Base-by-base conservation (phyloP, 2,797 vertebrate species). In the Ctenopoma multispine region DNA sequence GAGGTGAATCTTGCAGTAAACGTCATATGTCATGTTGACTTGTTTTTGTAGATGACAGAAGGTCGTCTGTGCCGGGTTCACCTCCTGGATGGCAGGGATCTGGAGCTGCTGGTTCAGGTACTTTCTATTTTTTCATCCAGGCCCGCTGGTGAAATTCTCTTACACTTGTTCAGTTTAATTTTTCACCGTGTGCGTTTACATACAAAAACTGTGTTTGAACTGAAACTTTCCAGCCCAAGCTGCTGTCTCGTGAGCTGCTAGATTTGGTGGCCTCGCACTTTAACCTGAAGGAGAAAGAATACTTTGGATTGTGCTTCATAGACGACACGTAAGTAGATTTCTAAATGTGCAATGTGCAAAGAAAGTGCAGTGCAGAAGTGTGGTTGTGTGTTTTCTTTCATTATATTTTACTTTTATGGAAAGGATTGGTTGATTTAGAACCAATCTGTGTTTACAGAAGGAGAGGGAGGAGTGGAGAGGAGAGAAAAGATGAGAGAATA, bases 41-140 rank as follows among this genome's bases (percentile, higher is more conserved):
- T 34, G 34, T 64, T 71, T 49, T 59, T 82, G 27, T 81, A 99
- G 98, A 99, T 99, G 98, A 96, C 96, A 29, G 98, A 99, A 89
- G 98, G 98, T 72, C 94, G 97, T 67, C 95, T 95, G 84, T 98
- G 96, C 89, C 97, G 96, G 92, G 94, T 99, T 72, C 96, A 95
- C 80, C 96, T 99, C 84, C 95, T 99, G 34, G 97, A 99, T 85
- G 96, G 95, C 85, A 95, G 97, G 83, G 96, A 96, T 80, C 92
- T 99, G 92, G 97, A 99, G 90, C 95, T 99, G 86, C 93, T 99
- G 91, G 98, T 99, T 85, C 98, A 99, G 97, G 98, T 99, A 93
- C 3, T 75, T 48, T 24, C 0, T 55, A 27, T 6, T 29, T 61
- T 78, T 7, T 2, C n/a, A 5, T 21, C 43, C 13, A 62, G 23